Evolutionary conservation across 1,140 invertebrate species (phyloP).

Genomic region (Diorhabda elongata): DNA sequence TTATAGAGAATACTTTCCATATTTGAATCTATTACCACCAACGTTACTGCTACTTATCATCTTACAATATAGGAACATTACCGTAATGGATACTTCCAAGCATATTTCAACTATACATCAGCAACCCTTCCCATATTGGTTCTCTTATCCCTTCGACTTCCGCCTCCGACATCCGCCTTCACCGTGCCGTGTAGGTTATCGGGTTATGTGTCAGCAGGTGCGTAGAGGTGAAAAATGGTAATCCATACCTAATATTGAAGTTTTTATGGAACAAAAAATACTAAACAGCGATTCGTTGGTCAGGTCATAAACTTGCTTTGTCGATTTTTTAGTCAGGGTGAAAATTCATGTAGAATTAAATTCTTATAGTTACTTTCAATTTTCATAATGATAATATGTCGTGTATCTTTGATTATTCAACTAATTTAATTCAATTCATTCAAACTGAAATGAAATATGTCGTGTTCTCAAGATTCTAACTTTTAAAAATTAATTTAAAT

Average conservation of each 20-base stretch:
- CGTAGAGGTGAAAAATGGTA: not conserved
- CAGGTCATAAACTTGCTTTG: not conserved
- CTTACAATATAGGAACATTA: slow-evolving; percentile 1
- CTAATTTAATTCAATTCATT: no score
- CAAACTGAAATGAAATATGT: no score
- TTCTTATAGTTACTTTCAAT: no score
- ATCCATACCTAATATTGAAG: slow-evolving; percentile 2
- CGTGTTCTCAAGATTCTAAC: no score
- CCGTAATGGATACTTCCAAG: not conserved
- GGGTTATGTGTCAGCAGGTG: not conserved
- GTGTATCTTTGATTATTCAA: no score
- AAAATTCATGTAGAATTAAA: no score
- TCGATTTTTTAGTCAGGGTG: no score
- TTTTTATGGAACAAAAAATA: slow-evolving; percentile 1
- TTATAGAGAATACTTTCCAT: no score
- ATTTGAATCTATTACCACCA: no score
- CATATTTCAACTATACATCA: not conserved
- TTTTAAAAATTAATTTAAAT: no score
- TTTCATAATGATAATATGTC: no score
- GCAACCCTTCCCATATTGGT: slow-evolving; percentile 1
- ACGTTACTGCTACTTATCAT: not conserved
- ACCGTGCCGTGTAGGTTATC: not conserved
- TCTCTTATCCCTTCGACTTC: not conserved
- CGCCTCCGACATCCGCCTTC: not conserved
- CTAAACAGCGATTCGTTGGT: not conserved